These are phyloP conservation scores for Apis florea DNA, from an alignment of 1,140 invertebrate species.

Conservation along the genomic window DNA sequence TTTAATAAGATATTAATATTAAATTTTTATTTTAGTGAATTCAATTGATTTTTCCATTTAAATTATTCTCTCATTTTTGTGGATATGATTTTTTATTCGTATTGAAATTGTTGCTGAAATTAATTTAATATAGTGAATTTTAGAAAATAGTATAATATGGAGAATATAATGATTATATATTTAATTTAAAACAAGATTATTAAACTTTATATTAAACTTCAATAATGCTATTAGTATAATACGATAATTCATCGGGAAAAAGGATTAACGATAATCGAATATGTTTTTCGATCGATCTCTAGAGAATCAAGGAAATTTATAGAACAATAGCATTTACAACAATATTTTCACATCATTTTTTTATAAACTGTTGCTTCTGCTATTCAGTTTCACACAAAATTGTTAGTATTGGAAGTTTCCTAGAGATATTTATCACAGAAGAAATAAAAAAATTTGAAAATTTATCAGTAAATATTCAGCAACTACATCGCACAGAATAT, in stretches of 20 bases:
- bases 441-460: too few relatives aligned
- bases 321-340: slow-evolving; percentile 23
- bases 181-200: background rate
- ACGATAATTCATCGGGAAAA: slow-evolving; percentile 1
- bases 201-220: background rate
- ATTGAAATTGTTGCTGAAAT: too few relatives aligned
- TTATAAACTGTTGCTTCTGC: too few relatives aligned
- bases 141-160: too few relatives aligned
- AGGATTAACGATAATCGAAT: slow-evolving; percentile 7
- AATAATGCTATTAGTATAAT: background rate
- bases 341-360: slow-evolving; percentile 2
- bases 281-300: slow-evolving; percentile 1
- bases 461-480: too few relatives aligned
- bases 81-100: too few relatives aligned
- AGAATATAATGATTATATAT: too few relatives aligned
- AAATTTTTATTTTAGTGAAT: background rate
- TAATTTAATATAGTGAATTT: too few relatives aligned
- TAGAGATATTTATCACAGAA: slow-evolving; percentile 18
- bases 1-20: background rate
- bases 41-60: background rate
- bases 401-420: slow-evolving; percentile 7
- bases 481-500: too few relatives aligned
- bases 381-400: too few relatives aligned
- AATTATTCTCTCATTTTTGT: too few relatives aligned
- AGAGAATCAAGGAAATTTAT: background rate